These are phyloP conservation scores for Tipula vernalis DNA, from an alignment of 2,888 invertebrate genomes.

Conservation along the genomic window DNA sequence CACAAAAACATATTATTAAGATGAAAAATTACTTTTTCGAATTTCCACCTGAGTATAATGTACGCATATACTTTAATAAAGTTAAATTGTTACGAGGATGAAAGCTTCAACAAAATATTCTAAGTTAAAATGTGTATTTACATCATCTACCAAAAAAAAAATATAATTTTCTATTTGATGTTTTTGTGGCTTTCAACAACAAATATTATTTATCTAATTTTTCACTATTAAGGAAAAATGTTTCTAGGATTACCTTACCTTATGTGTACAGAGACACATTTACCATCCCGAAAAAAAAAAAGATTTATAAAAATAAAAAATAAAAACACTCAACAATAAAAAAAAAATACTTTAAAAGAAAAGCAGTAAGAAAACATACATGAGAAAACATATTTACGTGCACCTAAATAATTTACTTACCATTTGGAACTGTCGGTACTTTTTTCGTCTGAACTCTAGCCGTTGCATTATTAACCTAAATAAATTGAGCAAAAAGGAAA, in stretches of 20 bases:
- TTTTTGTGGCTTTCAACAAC: background rate
- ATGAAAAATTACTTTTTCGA: background rate
- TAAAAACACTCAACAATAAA: background rate
- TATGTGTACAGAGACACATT: background rate
- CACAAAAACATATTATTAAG: background rate
- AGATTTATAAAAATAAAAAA: background rate
- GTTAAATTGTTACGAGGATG: background rate
- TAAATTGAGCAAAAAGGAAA: slow-evolving; percentile 27
- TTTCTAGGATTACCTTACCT: background rate
- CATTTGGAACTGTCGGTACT: slow-evolving; percentile 81
- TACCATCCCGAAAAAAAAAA: background rate
- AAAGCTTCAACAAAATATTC: background rate
- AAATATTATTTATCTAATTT: background rate
- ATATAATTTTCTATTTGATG: background rate
- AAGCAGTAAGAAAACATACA: background rate
- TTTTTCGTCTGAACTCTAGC: slow-evolving; percentile 98
- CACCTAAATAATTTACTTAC: slow-evolving; percentile 38
- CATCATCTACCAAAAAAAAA: background rate
- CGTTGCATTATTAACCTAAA: slow-evolving; percentile 98
- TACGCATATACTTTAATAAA: background rate
- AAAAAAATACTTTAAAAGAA: background rate
- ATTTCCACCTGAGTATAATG: background rate
- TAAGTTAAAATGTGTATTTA: background rate
- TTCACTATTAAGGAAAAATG: background rate
- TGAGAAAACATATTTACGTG: background rate